phyloP scores from a whole-genome alignment of 2,888 invertebrate species.

The Elmis aenea region DNA sequence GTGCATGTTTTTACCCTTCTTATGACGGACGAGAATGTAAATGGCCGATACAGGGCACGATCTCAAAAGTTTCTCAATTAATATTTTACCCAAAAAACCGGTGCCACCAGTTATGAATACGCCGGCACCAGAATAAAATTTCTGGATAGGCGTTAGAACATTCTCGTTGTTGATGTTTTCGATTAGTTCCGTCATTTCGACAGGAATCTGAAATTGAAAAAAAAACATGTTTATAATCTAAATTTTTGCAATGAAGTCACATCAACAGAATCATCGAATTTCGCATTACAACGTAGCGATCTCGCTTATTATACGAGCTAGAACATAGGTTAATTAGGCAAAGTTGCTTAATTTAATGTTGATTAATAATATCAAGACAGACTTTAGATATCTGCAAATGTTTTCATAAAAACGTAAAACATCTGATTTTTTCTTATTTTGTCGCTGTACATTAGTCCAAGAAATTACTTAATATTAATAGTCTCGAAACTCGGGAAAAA shows the following conservation, averaged over 20 bases:
- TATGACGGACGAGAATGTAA: conserved; percentile 54
- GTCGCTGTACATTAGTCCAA: too few relatives aligned
- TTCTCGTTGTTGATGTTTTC: conserved; percentile 11
- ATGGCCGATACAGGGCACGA: conserved; percentile 52
- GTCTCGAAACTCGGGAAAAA: too few relatives aligned
- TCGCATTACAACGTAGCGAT: neutral
- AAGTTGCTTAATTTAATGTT: too few relatives aligned
- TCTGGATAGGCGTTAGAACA: conserved; percentile 33
- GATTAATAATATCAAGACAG: too few relatives aligned
- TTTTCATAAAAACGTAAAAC: too few relatives aligned
- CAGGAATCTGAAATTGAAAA: conserved; percentile 1
- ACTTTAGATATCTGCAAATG: too few relatives aligned
- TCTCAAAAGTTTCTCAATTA: conserved; percentile 58
- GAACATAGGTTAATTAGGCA: too few relatives aligned
- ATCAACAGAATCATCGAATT: neutral
- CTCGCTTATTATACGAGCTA: too few relatives aligned
- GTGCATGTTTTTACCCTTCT: conserved; percentile 59
- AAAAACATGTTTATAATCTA: conserved; percentile 5
- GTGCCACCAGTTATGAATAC: conserved; percentile 49
- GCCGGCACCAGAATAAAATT: conserved; percentile 39
- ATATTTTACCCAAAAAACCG: conserved; percentile 53
- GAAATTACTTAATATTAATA: too few relatives aligned
- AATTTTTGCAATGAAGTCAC: conserved; percentile 1
- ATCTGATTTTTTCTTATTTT: too few relatives aligned
- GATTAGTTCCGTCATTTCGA: conserved; percentile 13